phyloP scores from a whole-genome alignment of 2,113 vertebrate genomes.

The Pituophis catenifer region DNA sequence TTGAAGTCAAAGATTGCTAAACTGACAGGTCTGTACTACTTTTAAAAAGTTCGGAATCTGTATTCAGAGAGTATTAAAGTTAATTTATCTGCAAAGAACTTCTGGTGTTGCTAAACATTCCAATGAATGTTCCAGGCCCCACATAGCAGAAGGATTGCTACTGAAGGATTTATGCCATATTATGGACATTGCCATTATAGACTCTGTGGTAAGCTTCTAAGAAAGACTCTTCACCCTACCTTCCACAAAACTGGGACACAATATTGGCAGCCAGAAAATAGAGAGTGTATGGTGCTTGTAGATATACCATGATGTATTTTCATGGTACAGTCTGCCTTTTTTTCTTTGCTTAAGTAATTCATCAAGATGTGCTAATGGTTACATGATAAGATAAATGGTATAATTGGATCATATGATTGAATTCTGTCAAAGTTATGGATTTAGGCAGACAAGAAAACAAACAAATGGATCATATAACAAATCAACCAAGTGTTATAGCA shows the following conservation, averaged over 20 bases:
- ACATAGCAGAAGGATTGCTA: neutral
- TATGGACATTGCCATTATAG: too few species aligned
- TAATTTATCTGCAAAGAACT: neutral
- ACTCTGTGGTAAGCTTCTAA: neutral
- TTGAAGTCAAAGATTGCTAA: neutral
- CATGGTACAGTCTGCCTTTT: constrained; percentile 28
- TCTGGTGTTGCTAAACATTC: neutral
- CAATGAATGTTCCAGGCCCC: too few species aligned
- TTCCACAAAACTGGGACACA: neutral
- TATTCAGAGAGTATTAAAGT: neutral
- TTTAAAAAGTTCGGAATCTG: neutral
- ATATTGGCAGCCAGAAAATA: neutral
- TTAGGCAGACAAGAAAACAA: neutral
- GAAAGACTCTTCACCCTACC: neutral
- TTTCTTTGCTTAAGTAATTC: neutral
- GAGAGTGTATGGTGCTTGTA: neutral
- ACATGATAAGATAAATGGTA: neutral
- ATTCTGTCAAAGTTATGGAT: neutral
- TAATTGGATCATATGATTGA: neutral
- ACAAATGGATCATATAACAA: too few species aligned
- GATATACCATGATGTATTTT: neutral
- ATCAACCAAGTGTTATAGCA: too few species aligned
- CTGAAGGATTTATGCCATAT: neutral
- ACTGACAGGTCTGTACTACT: neutral
- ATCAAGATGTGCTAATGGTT: neutral